These are phyloP conservation scores for Polyploca ridens DNA, from an alignment of 2,888 invertebrate species.

Conservation along the genomic window DNA sequence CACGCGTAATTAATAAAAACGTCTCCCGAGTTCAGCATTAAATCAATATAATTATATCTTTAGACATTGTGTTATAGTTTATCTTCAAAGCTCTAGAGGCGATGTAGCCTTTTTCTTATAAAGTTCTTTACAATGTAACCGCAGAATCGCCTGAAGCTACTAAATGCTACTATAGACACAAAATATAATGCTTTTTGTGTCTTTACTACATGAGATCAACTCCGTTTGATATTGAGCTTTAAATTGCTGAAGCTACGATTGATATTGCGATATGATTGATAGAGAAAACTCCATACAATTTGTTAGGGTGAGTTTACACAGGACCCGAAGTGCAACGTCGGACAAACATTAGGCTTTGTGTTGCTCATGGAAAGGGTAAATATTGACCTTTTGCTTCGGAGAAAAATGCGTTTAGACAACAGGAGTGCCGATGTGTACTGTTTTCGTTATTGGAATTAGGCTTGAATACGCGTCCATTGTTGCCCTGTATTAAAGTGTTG, in stretches of 20 bases:
- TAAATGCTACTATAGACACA: slow-evolving; percentile 80
- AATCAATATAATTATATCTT: slow-evolving; percentile 67
- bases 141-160: slow-evolving; percentile 74
- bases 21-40: slow-evolving; percentile 54
- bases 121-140: slow-evolving; percentile 70
- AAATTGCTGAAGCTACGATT: slow-evolving; percentile 45
- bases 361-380: slow-evolving; percentile 77
- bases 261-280: slow-evolving; percentile 20
- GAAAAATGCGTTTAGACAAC: slow-evolving; percentile 82
- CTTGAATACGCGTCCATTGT: slow-evolving; percentile 59
- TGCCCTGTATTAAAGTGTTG: slow-evolving; percentile 48
- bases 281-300: slow-evolving; percentile 60
- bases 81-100: slow-evolving; percentile 59
- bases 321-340: slow-evolving; percentile 82
- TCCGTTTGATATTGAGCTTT: slow-evolving; percentile 44
- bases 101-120: slow-evolving; percentile 61
- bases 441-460: slow-evolving; percentile 80
- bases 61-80: slow-evolving; percentile 56
- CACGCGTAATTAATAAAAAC: slow-evolving; percentile 57
- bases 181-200: slow-evolving; percentile 73
- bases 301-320: slow-evolving; percentile 79
- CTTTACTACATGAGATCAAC: slow-evolving; percentile 43
- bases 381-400: slow-evolving; percentile 78
- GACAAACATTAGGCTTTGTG: slow-evolving; percentile 81
- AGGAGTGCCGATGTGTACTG: slow-evolving; percentile 74